phyloP scores from a whole-genome alignment of 2,888 invertebrate genomes.

The Allolobophora icterica region DNA sequence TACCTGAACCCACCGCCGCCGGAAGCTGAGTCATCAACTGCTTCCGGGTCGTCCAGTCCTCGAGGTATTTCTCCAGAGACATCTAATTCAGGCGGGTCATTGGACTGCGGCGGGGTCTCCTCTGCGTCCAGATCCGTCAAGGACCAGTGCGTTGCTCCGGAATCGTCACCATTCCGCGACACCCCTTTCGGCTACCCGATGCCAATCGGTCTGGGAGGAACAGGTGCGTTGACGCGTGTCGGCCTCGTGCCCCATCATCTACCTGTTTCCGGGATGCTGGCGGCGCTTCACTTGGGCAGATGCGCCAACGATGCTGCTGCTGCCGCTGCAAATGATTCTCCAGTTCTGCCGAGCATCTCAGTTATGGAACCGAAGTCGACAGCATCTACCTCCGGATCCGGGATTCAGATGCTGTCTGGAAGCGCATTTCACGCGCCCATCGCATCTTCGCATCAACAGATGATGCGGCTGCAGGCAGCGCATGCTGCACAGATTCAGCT shows the following conservation, averaged over 20 bases:
- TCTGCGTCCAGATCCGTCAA: neutral
- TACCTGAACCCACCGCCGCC: neutral
- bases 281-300: neutral
- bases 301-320: neutral
- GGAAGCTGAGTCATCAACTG: neutral
- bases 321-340: neutral
- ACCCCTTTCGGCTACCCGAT: neutral
- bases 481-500: neutral
- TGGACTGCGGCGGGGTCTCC: neutral
- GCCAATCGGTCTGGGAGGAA: neutral
- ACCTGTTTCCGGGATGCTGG: neutral
- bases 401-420: neutral
- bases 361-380: neutral
- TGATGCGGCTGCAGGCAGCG: slow-evolving; percentile 18
- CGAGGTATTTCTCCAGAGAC: neutral
- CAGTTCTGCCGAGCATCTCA: neutral
- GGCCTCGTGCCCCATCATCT: neutral
- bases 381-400: neutral
- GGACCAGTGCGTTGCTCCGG: neutral
- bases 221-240: neutral
- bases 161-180: neutral
- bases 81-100: neutral
- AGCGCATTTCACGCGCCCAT: neutral
- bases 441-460: neutral
- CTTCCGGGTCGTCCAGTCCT: neutral